phyloP scores from a whole-genome alignment of 2,797 vertebrate species.

The Neosilurus mollespiculum region DNA sequence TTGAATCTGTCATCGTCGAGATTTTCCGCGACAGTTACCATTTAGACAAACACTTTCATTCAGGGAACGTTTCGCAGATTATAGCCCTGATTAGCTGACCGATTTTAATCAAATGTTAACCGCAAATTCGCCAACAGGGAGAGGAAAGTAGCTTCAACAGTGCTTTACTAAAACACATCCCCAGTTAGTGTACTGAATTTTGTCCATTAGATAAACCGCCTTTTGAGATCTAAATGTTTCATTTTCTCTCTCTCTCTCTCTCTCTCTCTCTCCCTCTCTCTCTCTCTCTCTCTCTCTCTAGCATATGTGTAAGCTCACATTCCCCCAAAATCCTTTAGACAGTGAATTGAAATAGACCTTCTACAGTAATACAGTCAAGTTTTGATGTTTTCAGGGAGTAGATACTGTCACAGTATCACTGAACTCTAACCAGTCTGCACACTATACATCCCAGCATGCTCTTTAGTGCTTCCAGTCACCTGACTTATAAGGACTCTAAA shows the following conservation, averaged over 20 bases:
- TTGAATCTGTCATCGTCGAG: conserved; percentile 95
- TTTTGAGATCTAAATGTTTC: conserved; percentile 77
- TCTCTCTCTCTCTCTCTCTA: conserved; percentile 67
- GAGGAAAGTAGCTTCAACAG: conserved; percentile 64
- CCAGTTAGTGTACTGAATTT: conserved; percentile 79
- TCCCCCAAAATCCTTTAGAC: conserved; percentile 78
- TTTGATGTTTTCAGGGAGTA: background rate
- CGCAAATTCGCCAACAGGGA: conserved; percentile 64
- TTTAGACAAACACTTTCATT: conserved; percentile 90
- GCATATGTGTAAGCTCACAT: conserved; percentile 78
- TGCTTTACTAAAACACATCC: conserved; percentile 69
- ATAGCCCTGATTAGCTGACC: conserved; percentile 73
- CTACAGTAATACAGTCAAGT: conserved; percentile 59
- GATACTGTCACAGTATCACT: too few species aligned
- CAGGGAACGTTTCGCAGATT: conserved; percentile 75
- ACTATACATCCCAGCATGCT: too few species aligned
- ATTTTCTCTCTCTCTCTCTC: conserved; percentile 78
- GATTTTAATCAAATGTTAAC: conserved; percentile 73
- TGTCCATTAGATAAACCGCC: conserved; percentile 81
- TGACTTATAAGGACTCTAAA: too few species aligned
- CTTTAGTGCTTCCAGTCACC: too few species aligned
- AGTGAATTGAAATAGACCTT: conserved; percentile 73
- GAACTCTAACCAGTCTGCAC: too few species aligned
- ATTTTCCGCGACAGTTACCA: conserved; percentile 87
- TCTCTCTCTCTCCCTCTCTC: too few species aligned